Percentiles rank a stretch among this genome's conserved stretches.
Conservation (phyloP, 2,888 invertebrate species). For the Rhogogaster chlorosoma region DNA sequence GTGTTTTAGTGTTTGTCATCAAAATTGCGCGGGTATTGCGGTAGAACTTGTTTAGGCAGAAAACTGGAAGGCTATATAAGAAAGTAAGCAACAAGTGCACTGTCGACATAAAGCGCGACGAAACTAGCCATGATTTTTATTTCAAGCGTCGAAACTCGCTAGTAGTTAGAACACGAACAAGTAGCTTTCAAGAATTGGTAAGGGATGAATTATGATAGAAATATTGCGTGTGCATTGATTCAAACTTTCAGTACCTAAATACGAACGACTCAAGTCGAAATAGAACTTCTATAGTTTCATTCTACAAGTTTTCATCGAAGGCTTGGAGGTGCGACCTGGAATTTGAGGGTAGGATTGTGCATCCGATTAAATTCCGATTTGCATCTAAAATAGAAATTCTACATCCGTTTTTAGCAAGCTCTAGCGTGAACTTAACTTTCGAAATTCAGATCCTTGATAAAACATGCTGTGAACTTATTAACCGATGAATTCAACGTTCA, state of each 20-base stretch:
- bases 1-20: background rate
- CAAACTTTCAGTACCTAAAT: background rate
- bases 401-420: too few relatives aligned
- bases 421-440: too few relatives aligned
- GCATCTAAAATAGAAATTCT: too few relatives aligned
- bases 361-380: too few relatives aligned
- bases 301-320: too few relatives aligned
- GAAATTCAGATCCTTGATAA: too few relatives aligned
- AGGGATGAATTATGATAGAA: background rate
- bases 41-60: background rate
- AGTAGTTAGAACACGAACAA: background rate
- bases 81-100: conserved; percentile 12
- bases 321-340: too few relatives aligned
- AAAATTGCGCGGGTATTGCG: background rate
- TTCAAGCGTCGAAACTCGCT: background rate
- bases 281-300: too few relatives aligned
- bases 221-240: background rate
- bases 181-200: background rate
- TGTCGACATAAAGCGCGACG: background rate
- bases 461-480: too few relatives aligned
- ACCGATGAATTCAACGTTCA: too few relatives aligned
- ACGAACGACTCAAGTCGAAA: too few relatives aligned
- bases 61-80: background rate
- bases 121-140: background rate
- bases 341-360: too few relatives aligned